Evolutionary conservation across 1,140 invertebrate genomes (phyloP).

Genomic region (Ridgeia piscesae): DNA sequence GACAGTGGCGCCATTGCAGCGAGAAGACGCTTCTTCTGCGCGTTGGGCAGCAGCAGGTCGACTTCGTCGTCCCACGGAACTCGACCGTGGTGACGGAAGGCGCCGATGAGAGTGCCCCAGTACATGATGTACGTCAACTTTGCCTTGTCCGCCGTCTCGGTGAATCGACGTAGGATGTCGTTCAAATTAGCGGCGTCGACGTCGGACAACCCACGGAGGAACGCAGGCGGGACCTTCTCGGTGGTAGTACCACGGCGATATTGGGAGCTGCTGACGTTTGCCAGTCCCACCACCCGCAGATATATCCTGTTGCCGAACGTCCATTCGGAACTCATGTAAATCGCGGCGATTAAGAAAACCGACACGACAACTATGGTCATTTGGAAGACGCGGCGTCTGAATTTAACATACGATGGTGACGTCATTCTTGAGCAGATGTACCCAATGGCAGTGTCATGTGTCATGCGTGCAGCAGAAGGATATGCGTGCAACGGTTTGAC

Average conservation of each 20-base stretch:
- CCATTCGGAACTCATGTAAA: not conserved
- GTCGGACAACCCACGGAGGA: not conserved
- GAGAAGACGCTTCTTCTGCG: conserved; percentile 27
- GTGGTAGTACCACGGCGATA: no score
- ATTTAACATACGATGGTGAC: not conserved
- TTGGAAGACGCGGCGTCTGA: not conserved
- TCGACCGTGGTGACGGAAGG: conserved; percentile 40
- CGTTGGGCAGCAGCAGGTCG: conserved; percentile 40
- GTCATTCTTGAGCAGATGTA: not conserved
- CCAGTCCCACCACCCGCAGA: not conserved
- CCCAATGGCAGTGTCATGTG: not conserved
- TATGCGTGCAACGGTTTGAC: no score
- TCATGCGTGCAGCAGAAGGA: not conserved
- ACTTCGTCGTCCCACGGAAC: conserved; percentile 53
- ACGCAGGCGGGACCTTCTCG: not conserved
- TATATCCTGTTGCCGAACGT: not conserved
- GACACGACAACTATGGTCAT: not conserved
- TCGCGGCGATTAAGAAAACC: not conserved
- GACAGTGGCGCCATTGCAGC: not conserved
- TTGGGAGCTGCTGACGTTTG: not conserved
- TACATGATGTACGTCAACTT: conserved; percentile 44
- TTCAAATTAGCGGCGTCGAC: not conserved
- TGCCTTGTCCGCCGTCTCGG: conserved; percentile 28
- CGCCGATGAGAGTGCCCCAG: conserved; percentile 43
- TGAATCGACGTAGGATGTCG: not conserved